Evolutionary conservation across 2,113 vertebrate genomes (phyloP).

Genomic region (Cygnus buccinator): DNA sequence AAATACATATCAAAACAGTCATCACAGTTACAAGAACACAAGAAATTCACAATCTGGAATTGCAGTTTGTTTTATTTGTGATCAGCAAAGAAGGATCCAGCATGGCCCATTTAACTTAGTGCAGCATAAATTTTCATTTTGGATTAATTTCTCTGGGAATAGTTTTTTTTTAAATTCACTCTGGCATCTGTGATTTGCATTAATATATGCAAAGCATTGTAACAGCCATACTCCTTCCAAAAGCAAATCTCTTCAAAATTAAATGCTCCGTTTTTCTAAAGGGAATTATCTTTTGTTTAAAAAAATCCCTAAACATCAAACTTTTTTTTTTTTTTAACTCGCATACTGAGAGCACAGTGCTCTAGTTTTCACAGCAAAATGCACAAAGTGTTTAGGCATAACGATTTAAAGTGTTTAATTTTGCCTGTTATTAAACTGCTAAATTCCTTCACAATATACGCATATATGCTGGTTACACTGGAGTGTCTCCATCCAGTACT

Average conservation of each 20-base stretch:
- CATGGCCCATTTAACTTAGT: background rate
- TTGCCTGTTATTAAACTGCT: background rate
- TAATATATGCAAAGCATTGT: constrained; percentile 28
- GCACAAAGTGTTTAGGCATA: background rate
- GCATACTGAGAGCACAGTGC: background rate
- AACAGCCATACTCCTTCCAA: background rate
- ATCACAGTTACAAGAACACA: background rate
- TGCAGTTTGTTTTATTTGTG: background rate
- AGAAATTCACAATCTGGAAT: background rate
- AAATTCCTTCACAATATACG: background rate
- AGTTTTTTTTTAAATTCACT: background rate
- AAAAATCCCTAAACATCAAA: background rate
- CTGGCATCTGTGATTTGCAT: constrained; percentile 3
- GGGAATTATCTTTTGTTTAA: background rate
- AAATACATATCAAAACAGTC: background rate
- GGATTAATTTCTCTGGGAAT: constrained; percentile 23
- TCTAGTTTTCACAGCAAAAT: background rate
- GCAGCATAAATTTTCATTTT: constrained; percentile 14
- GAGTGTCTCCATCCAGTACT: background rate
- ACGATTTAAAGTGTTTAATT: background rate
- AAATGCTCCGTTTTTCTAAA: background rate
- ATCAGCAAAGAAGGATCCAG: background rate
- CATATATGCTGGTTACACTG: background rate
- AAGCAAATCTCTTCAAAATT: background rate
- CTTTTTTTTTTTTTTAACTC: background rate